phyloP scores from a whole-genome alignment of 2,888 invertebrate genomes.

The Leucophenga montana region DNA sequence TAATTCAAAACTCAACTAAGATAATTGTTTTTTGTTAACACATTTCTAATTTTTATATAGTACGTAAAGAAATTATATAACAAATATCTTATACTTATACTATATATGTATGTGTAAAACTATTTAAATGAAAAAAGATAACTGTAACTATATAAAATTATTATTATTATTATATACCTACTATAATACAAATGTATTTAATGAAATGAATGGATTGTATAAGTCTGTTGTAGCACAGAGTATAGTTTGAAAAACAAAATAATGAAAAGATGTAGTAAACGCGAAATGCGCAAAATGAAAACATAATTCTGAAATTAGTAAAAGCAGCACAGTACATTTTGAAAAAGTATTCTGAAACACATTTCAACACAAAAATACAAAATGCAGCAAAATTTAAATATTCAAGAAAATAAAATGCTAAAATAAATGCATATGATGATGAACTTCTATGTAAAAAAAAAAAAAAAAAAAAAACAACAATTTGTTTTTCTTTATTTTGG shows the following conservation, averaged over 20 bases:
- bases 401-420: too few species aligned
- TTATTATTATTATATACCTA: conserved; percentile 39
- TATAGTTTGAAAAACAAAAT: conserved; percentile 32
- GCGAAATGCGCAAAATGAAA: conserved; percentile 32
- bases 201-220: conserved; percentile 29
- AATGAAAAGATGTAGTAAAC: neutral
- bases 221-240: neutral
- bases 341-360: conserved; percentile 23
- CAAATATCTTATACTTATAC: conserved; percentile 1
- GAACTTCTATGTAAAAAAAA: too few species aligned
- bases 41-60: conserved; percentile 29
- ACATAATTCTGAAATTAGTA: conserved; percentile 24
- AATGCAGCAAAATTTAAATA: too few species aligned
- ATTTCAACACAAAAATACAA: conserved; percentile 13
- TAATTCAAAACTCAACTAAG: conserved; percentile 11
- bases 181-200: conserved; percentile 43
- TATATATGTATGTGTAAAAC: neutral
- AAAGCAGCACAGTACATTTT: conserved; percentile 13
- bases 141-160: conserved; percentile 37
- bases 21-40: conserved; percentile 30
- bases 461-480: too few species aligned
- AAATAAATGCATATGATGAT: too few species aligned
- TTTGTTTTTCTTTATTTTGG: too few species aligned
- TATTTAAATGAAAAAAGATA: neutral
- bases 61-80: conserved; percentile 11